Percentiles rank a stretch among this genome's conserved stretches.
phyloP scores from a whole-genome alignment of 2,113 vertebrate species.

The Anser cygnoides region DNA sequence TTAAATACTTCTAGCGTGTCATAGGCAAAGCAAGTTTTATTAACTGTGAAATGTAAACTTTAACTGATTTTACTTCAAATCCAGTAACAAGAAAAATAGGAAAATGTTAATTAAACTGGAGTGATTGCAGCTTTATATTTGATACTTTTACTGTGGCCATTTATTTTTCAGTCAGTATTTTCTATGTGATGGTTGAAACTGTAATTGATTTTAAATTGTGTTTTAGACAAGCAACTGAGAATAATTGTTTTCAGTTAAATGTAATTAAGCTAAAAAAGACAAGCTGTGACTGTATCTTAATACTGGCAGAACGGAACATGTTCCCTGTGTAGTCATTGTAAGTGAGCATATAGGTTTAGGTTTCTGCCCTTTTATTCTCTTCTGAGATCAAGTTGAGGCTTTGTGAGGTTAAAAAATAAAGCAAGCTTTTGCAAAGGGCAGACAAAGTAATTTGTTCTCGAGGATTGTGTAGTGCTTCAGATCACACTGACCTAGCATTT shows the following conservation, averaged over 20 bases:
- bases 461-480: background rate
- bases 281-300: fast-evolving
- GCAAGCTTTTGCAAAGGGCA: background rate
- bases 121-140: background rate
- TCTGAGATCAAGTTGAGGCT: background rate
- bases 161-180: background rate
- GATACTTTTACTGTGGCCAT: fast-evolving
- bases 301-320: background rate
- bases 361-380: background rate
- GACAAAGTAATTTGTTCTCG: background rate
- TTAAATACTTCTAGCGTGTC: background rate
- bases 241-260: background rate
- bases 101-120: background rate
- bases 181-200: background rate
- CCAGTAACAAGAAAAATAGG: background rate
- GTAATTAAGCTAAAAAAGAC: background rate
- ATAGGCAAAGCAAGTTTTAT: background rate
- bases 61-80: background rate
- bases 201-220: background rate
- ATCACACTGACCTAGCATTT: background rate
- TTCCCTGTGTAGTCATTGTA: background rate
- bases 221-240: background rate
- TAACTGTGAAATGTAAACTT: background rate
- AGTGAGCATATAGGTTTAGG: background rate
- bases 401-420: background rate